Base-by-base conservation (phyloP, 2,888 invertebrate species). In the Saturnia japonica region DNA sequence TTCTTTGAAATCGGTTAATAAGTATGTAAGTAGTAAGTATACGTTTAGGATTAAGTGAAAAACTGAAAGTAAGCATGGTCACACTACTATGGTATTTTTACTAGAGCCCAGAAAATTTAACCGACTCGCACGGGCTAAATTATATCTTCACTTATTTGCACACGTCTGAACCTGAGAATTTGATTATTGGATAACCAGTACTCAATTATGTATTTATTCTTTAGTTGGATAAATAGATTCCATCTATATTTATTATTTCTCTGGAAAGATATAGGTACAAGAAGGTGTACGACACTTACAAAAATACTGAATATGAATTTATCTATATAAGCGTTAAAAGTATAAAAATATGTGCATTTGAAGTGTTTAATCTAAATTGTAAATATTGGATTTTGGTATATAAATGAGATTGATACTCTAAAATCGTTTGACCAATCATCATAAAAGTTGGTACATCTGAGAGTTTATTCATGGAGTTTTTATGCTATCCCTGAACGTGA, bases 181-280 rank as follows among this genome's bases (percentile, higher is more conserved):
- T 68, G 45, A 68, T 64, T 64, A 64, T 64, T 64, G 64, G 40
- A 40, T 67, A 64, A 70, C 57, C 57, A 28, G 72, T 73, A 43
- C 67, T 77, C 76, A 73, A 77, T 75, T 75, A 76, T 77, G 72
- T 67, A 75, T 74, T 43, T 68, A 66, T 69, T 71, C 4, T 60
- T 60, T 60, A 28, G 14, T 28, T 28, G 4, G 28, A 60, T 28
- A 60, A 28, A 60, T 14, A 60, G 28, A 60, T 60, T 60, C 12
- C 2, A 60, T 60, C 57, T 60, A 28, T 28, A 54, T 54, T 9
- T 60, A 60, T 60, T 28, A 54, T 22, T 28, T 60, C 25, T 28
- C 16, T 60, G 6, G 25, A 60, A 60, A 25, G 3, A 28, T 1
- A 54, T 14, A 28, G n/a, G n/a, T n/a, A n/a, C n/a, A 9, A 14